Evolutionary conservation across 2,888 invertebrate genomes (phyloP).

Genomic region (Sthenelais limicola): DNA sequence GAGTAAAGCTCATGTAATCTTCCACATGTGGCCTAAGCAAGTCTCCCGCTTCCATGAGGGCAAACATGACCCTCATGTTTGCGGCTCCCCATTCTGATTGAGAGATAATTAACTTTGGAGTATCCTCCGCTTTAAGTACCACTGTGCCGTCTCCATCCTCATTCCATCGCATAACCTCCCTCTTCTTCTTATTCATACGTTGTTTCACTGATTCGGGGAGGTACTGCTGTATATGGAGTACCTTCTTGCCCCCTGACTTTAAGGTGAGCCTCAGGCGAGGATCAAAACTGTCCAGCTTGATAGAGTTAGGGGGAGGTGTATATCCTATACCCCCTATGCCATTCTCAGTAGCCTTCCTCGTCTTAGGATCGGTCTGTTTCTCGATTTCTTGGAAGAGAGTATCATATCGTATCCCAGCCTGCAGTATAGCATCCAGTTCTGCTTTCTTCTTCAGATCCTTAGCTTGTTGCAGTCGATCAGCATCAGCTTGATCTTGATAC

Average conservation of each 20-base stretch:
- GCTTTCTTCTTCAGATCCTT: no score
- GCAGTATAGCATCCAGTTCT: no score
- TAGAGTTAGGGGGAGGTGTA: no score
- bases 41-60: not conserved
- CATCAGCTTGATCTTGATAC: no score
- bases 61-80: not conserved
- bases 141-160: not conserved
- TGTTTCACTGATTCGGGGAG: constrained; percentile 3
- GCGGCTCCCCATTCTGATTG: constrained; percentile 11
- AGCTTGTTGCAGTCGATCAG: no score
- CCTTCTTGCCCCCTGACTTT: not conserved
- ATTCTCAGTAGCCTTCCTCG: no score
- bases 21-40: not conserved
- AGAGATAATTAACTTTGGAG: not conserved
- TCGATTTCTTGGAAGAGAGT: no score
- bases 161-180: not conserved
- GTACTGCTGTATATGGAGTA: not conserved
- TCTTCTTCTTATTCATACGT: not conserved
- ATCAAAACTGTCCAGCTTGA: no score
- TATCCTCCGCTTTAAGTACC: not conserved
- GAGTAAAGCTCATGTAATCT: not conserved
- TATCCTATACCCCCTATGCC: no score
- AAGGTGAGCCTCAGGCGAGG: not conserved
- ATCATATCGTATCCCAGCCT: no score
- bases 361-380: no score